Evolutionary conservation across 2,113 vertebrate genomes (phyloP).

Genomic region (Theristicus caerulescens): DNA sequence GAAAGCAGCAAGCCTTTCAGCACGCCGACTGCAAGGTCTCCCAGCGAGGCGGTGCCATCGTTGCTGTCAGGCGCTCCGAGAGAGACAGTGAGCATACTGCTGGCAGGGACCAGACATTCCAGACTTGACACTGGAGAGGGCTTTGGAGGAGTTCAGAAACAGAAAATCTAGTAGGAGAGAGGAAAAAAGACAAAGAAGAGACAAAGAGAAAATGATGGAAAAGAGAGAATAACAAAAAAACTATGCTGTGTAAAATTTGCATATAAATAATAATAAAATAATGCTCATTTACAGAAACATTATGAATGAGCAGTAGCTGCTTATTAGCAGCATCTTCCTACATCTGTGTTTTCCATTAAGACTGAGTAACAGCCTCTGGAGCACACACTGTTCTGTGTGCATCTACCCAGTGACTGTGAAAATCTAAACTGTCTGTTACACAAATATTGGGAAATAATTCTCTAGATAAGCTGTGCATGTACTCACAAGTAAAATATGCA

Average conservation of each 20-base stretch:
- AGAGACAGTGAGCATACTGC: accelerated
- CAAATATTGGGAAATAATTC: background rate
- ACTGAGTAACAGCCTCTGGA: background rate
- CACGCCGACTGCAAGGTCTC: background rate
- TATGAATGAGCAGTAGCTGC: background rate
- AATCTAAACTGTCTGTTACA: constrained; percentile 14
- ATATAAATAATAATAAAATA: background rate
- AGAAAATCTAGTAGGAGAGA: background rate
- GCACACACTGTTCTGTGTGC: background rate
- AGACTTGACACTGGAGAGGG: background rate
- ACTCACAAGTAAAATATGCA: constrained; percentile 6
- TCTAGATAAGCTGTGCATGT: background rate
- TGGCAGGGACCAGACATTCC: background rate
- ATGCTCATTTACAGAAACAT: background rate
- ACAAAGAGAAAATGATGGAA: background rate
- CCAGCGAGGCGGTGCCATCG: too few species aligned
- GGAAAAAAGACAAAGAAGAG: background rate
- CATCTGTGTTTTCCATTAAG: constrained; percentile 7
- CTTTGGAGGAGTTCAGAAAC: background rate
- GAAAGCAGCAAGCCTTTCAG: background rate
- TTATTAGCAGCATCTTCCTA: background rate
- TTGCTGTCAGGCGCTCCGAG: background rate
- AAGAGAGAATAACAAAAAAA: background rate
- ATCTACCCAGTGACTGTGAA: background rate
- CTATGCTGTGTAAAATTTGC: background rate